phyloP scores from a whole-genome alignment of 1,140 invertebrate genomes.

The Drosophila persimilis region DNA sequence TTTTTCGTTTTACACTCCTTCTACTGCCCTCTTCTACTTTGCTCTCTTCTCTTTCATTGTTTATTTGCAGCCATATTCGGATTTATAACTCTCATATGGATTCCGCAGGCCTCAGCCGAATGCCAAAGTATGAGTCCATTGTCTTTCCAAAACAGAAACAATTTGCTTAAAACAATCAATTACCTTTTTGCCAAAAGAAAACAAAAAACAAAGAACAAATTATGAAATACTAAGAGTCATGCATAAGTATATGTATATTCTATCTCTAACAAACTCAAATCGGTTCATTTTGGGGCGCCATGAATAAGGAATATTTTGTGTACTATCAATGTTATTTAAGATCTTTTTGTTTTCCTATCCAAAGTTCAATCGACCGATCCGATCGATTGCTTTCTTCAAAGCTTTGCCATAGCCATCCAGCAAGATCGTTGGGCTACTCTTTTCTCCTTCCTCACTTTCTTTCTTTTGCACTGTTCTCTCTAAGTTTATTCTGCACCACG shows the following conservation, averaged over 20 bases:
- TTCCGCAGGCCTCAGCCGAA: slow-evolving; percentile 83
- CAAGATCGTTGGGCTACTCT: not conserved
- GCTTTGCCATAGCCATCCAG: slow-evolving; percentile 27
- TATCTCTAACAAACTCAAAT: slow-evolving; percentile 57
- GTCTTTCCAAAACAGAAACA: slow-evolving; percentile 40
- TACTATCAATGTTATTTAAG: slow-evolving; percentile 58
- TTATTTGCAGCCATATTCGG: slow-evolving; percentile 83
- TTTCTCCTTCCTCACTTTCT: slow-evolving; percentile 30
- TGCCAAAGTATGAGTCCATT: slow-evolving; percentile 83
- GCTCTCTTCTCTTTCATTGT: slow-evolving; percentile 73
- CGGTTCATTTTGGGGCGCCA: slow-evolving; percentile 33
- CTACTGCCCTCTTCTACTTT: slow-evolving; percentile 73
- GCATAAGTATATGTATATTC: slow-evolving; percentile 73
- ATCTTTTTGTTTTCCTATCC: slow-evolving; percentile 48
- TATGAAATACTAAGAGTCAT: slow-evolving; percentile 51
- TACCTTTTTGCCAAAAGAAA: slow-evolving; percentile 53
- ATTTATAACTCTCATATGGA: slow-evolving; percentile 83
- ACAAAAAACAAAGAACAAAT: slow-evolving; percentile 19
- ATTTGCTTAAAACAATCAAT: slow-evolving; percentile 63
- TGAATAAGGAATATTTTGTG: slow-evolving; percentile 46
- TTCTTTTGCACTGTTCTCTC: slow-evolving; percentile 35
- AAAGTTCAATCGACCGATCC: slow-evolving; percentile 9
- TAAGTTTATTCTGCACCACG: slow-evolving; percentile 1
- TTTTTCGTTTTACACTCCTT: slow-evolving; percentile 67
- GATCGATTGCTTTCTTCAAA: slow-evolving; percentile 11